Evolutionary conservation across 1,140 invertebrate genomes (phyloP).

Genomic region (Drosophila sturtevanti): DNA sequence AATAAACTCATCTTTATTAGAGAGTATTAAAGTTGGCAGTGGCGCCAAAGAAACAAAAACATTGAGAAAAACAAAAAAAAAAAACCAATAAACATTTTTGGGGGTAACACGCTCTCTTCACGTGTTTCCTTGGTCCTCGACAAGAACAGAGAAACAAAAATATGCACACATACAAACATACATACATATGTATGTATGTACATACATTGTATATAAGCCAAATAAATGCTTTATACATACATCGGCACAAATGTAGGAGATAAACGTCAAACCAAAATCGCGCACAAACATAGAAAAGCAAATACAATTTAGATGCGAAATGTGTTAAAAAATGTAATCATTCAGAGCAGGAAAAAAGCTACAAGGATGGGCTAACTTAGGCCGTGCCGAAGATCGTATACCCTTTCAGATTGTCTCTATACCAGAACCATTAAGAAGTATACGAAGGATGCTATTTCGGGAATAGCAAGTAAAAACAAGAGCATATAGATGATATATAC

Average conservation of each 20-base stretch:
- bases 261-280: slow-evolving; percentile 40
- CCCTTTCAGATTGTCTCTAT: no score
- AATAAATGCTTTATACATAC: no score
- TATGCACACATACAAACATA: neutral
- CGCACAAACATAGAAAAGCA: slow-evolving; percentile 16
- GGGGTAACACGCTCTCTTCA: slow-evolving; percentile 58
- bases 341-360: no score
- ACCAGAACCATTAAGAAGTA: no score
- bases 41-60: slow-evolving; percentile 63
- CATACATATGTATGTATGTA: neutral
- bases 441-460: no score
- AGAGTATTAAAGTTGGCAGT: slow-evolving; percentile 46
- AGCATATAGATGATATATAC: no score
- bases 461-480: no score
- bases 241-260: slow-evolving; percentile 14
- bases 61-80: slow-evolving; percentile 47
- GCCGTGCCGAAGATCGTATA: no score
- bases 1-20: neutral
- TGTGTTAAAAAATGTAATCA: slow-evolving; percentile 20
- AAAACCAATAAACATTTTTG: slow-evolving; percentile 7
- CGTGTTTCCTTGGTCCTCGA: slow-evolving; percentile 44
- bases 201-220: no score
- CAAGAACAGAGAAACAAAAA: neutral
- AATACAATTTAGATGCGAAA: slow-evolving; percentile 6
- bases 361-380: no score